A percentile compares a stretch with the other conserved stretches of the same genome.
phyloP scores from a whole-genome alignment of 92 coral and sea anemone species.

The Blastomussa wellsi region DNA sequence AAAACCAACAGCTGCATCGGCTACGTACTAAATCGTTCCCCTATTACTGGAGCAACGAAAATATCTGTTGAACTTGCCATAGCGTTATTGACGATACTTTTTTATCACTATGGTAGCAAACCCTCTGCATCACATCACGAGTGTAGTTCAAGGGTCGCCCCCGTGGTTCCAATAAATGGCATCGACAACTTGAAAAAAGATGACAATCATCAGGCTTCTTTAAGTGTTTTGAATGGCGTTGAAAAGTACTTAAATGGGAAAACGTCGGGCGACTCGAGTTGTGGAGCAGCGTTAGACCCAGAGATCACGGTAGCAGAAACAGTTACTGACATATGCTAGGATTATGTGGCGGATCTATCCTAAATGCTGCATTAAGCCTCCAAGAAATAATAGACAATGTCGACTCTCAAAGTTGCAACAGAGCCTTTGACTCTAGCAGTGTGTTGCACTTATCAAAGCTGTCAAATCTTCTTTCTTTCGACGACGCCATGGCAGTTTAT shows the following conservation, averaged over 20 bases:
- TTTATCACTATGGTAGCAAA: conserved; percentile 13
- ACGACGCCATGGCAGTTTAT: not conserved
- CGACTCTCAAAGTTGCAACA: conserved; percentile 38
- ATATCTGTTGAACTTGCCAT: conserved; percentile 19
- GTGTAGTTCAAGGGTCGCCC: conserved; percentile 52
- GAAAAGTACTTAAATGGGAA: not conserved
- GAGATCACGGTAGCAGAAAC: conserved; percentile 34
- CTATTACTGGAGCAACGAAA: conserved; percentile 37
- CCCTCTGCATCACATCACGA: conserved; percentile 11
- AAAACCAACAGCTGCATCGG: conserved; percentile 28
- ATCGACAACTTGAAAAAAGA: not conserved
- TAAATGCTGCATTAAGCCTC: conserved; percentile 29
- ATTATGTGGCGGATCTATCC: conserved; percentile 39
- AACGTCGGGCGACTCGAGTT: not conserved
- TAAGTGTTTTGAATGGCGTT: not conserved
- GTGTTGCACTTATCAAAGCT: conserved; percentile 31
- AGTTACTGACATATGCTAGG: conserved; percentile 49
- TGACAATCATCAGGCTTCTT: not conserved
- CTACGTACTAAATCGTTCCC: conserved; percentile 26
- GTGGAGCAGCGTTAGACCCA: not conserved
- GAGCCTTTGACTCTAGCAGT: conserved; percentile 42
- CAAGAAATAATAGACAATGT: conserved; percentile 43
- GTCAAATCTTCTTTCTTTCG: conserved; percentile 25
- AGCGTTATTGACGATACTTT: conserved; percentile 29
- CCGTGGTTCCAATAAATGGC: conserved; percentile 32